Evolutionary conservation across 2,113 vertebrate species (phyloP).

Genomic region (Chloroceryle aenea): DNA sequence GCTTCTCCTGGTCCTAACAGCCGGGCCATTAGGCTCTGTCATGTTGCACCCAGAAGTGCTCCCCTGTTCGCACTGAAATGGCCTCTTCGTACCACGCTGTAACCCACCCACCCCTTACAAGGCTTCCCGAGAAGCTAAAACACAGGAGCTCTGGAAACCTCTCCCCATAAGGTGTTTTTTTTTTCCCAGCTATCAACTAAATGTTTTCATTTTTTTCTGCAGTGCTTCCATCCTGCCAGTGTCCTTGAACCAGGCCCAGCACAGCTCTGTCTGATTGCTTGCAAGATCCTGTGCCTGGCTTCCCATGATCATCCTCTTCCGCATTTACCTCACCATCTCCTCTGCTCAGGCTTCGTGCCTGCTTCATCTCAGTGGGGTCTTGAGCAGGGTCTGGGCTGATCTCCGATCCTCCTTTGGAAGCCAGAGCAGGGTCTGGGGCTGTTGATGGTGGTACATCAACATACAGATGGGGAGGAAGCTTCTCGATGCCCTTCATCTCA

Average conservation of each 20-base stretch:
- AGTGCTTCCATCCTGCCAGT: neutral
- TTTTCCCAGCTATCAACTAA: neutral
- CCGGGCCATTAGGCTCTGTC: neutral
- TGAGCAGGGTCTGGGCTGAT: neutral
- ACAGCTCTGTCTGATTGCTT: neutral
- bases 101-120: neutral
- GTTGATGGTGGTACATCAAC: neutral
- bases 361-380: neutral
- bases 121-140: neutral
- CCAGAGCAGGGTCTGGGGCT: neutral
- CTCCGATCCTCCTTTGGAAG: neutral
- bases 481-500: neutral
- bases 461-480: neutral
- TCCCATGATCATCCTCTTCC: neutral
- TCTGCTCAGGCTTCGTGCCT: neutral
- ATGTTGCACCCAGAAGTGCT: accelerated
- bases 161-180: neutral
- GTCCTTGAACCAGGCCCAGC: accelerated
- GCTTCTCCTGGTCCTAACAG: neutral
- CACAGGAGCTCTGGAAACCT: neutral
- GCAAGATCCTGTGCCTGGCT: neutral
- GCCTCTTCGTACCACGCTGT: accelerated
- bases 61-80: accelerated
- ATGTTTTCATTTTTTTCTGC: neutral
- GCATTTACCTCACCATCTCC: neutral